Conservation (phyloP, 2,113 vertebrate genomes). For the Rostratula benghalensis region DNA sequence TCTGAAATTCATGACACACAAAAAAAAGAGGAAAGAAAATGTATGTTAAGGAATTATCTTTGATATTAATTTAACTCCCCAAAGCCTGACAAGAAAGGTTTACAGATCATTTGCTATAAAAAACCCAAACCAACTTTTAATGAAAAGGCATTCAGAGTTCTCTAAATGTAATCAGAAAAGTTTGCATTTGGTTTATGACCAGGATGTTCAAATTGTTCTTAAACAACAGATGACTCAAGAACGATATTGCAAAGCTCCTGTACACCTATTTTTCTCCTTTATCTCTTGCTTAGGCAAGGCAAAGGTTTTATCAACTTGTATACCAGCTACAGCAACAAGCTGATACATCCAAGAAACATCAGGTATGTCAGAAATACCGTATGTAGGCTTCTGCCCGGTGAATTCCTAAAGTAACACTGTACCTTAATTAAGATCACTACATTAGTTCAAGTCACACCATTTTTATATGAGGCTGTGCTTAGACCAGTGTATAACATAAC, state of each 20-base stretch:
- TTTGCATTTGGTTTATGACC: neutral
- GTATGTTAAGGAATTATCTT: neutral
- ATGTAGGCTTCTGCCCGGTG: neutral
- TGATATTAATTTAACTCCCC: neutral
- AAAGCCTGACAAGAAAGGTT: neutral
- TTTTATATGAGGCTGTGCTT: neutral
- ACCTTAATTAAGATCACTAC: neutral
- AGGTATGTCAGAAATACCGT: neutral
- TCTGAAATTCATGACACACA: conserved; percentile 75
- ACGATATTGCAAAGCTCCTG: neutral
- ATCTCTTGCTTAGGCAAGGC: neutral
- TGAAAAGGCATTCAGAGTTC: neutral
- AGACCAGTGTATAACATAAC: neutral
- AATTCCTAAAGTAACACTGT: neutral
- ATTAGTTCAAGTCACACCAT: neutral
- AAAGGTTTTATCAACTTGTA: neutral
- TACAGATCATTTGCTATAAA: neutral
- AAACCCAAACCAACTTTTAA: neutral
- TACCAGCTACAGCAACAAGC: neutral
- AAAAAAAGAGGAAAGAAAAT: neutral
- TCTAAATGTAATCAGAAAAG: neutral
- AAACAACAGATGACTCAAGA: neutral
- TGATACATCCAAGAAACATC: neutral
- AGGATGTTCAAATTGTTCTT: neutral
- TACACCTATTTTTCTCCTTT: neutral